Conservation (phyloP, 2,888 invertebrate genomes). For the Chrysolina oricalcia region DNA sequence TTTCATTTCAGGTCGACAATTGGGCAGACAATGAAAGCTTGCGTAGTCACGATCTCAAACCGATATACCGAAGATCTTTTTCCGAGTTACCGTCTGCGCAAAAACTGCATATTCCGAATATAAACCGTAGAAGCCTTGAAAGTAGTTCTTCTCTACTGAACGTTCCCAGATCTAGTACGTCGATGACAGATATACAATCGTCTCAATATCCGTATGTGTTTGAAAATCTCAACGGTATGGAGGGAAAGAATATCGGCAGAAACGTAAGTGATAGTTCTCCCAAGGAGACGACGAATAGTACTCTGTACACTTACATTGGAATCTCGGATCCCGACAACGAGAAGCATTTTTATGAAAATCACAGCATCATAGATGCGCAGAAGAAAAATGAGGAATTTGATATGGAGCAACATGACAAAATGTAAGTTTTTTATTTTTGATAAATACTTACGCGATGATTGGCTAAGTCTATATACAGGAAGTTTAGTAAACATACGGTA, state of each 20-base stretch:
- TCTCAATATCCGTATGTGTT: slow-evolving; percentile 60
- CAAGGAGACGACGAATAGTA: slow-evolving; percentile 52
- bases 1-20: slow-evolving; percentile 68
- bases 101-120: slow-evolving; percentile 63
- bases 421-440: slow-evolving; percentile 60
- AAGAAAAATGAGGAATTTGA: slow-evolving; percentile 63
- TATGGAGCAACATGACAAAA: slow-evolving; percentile 64
- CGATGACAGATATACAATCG: slow-evolving; percentile 70
- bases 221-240: slow-evolving; percentile 53
- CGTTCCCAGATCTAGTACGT: slow-evolving; percentile 69
- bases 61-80: slow-evolving; percentile 72
- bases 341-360: slow-evolving; percentile 69
- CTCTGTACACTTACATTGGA: slow-evolving; percentile 70
- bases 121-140: slow-evolving; percentile 69
- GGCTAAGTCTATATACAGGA: too few species aligned
- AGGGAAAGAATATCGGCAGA: slow-evolving; percentile 63
- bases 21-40: slow-evolving; percentile 71
- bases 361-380: slow-evolving; percentile 66
- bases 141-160: slow-evolving; percentile 63
- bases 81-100: slow-evolving; percentile 70
- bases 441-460: background rate
- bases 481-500: too few species aligned
- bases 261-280: slow-evolving; percentile 60
- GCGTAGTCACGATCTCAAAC: slow-evolving; percentile 67
- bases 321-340: slow-evolving; percentile 68